phyloP scores from a whole-genome alignment of 92 coral and sea anemone species.

The Desmophyllum pertusum region DNA sequence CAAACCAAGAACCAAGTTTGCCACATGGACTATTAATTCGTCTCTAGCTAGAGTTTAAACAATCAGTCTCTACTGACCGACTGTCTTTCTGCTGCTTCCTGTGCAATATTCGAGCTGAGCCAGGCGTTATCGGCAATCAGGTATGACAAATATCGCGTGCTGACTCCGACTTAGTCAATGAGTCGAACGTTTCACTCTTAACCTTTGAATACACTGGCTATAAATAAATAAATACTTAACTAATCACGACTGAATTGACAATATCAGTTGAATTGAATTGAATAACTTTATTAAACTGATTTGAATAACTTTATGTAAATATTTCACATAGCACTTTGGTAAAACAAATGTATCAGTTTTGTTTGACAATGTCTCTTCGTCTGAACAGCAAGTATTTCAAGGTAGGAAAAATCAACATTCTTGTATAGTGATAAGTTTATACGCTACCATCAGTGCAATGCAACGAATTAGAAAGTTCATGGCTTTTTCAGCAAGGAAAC shows the following conservation, averaged over 20 bases:
- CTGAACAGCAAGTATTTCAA: not conserved
- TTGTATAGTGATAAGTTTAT: too few species aligned
- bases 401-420: conserved; percentile 15
- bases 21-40: too few species aligned
- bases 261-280: too few species aligned
- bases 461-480: not conserved
- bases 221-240: not conserved
- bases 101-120: not conserved
- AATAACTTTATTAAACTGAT: too few species aligned
- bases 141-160: conserved; percentile 30
- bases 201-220: conserved; percentile 8
- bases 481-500: not conserved
- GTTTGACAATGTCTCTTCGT: conserved; percentile 18
- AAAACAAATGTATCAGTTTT: not conserved
- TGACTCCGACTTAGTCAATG: not conserved
- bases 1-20: too few species aligned
- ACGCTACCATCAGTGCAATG: not conserved
- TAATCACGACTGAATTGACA: not conserved
- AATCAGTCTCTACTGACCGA: too few species aligned
- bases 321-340: conserved; percentile 26
- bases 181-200: not conserved
- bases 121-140: not conserved
- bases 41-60: too few species aligned
- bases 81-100: too few species aligned
- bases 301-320: too few species aligned